Base-by-base conservation (phyloP, 2,888 invertebrate species). In the Mythimna impura region DNA sequence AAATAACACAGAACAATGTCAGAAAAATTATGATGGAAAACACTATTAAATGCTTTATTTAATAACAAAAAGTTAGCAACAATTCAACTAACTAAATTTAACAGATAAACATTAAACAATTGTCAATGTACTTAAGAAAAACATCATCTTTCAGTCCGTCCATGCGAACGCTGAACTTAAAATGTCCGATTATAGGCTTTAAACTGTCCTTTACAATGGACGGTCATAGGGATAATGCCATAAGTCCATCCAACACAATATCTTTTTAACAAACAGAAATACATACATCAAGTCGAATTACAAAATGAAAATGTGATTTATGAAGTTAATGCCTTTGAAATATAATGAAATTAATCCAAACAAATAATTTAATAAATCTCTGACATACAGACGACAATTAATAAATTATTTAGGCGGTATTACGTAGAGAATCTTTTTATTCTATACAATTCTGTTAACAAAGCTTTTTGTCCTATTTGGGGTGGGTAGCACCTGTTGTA, bases 341-440 rank as follows among this genome's bases (percentile, higher is more conserved):
- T 54, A 66, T 64, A 67, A 71, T 62, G n/a, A 57, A 68, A 65
- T 68, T 77, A 80, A 81, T 76, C 66, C 52, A 64, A 69, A 76
- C 67, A 80, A 76, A 66, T 69, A 73, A 68, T 70, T 78, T 75
- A 64, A 82, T 78, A 34, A 76, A 83, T 80, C 55, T 65, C 73
- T 71, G 70, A 71, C 72, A 80, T 62, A 57, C 22, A 66, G 62
- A 54, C 52, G 71, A 75, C 73, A 82, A 77, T 70, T 80, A 70
- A 81, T 81, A 25, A 76, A 62, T 80, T 55, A 55, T 66, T 68
- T 34, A 25, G 61, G 25, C 3, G 43, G 40, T 63, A 58, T 43
- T 58, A 66, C 34, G 57, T 50, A 34, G n/a, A 50, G 36, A 66
- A 73, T 43, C 58, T 34, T 55, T 54, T 58, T 34, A 43, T n/a